phyloP scores from a whole-genome alignment of 2,797 vertebrate genomes.

The Alosa sapidissima region DNA sequence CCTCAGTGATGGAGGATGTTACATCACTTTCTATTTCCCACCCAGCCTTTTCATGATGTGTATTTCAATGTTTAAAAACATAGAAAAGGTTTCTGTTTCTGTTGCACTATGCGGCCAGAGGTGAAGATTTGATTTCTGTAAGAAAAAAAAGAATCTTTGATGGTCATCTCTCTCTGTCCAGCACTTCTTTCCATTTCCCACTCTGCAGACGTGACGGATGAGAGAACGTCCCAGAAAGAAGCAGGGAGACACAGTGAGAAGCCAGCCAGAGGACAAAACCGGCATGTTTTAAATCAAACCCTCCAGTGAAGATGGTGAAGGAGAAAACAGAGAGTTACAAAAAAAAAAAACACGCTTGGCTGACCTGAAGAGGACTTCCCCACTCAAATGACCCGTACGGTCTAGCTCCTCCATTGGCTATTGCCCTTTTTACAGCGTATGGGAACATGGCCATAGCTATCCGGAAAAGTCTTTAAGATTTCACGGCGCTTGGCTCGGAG shows the following conservation, averaged over 20 bases:
- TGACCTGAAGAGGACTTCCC: conserved; percentile 20
- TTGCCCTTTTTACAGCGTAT: neutral
- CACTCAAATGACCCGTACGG: conserved; percentile 1
- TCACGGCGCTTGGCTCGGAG: conserved; percentile 33
- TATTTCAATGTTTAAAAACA: neutral
- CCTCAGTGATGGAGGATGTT: neutral
- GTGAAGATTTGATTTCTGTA: neutral
- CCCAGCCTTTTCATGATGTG: neutral
- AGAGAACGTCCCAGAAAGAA: conserved; percentile 13
- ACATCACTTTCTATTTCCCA: neutral
- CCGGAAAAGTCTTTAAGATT: conserved; percentile 41
- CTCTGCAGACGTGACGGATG: neutral
- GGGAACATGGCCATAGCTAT: neutral
- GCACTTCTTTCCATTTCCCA: conserved; percentile 1
- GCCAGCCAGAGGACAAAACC: conserved; percentile 5
- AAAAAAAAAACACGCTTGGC: neutral
- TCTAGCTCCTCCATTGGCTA: neutral
- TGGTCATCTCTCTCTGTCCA: neutral
- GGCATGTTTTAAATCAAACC: conserved; percentile 22
- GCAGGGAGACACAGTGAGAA: conserved; percentile 3
- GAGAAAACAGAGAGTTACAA: neutral
- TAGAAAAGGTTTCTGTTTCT: neutral
- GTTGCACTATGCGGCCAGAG: neutral
- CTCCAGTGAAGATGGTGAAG: neutral
- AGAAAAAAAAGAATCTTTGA: neutral